Evolutionary conservation across 2,888 invertebrate genomes (phyloP), one percentile per base, ranked within the genome.

Genomic region (Melanotus villosus): DNA sequence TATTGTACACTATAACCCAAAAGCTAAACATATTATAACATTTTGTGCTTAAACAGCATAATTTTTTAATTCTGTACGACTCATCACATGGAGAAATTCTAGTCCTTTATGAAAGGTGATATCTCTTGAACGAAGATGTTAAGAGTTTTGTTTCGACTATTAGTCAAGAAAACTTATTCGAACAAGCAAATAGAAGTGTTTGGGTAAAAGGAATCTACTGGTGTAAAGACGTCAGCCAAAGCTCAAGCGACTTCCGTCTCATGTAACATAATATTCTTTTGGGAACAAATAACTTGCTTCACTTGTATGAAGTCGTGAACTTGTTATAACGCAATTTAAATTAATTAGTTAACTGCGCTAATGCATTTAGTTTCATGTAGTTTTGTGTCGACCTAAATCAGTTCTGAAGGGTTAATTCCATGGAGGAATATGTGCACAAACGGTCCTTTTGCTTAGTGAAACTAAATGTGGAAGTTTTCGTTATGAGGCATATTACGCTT

Each of bases 331-430:
- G 18, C 45, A 60, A 60, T 60, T 60, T 45, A 60, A 60, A 60
- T 60, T 60, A 43, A 60, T 60, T 60, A 60, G 59, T 30, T 45
- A 60, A 45, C 45, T 60, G 34, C 16, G 59, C 19, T 47, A 60
- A 60, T 60, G 59, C 59, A 47, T 26, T 60, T 47, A 60, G 59
- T 60, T 60, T 43, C 32, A 47, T 60, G 45, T 43, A 47, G 59
- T 45, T 60, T 32, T 32, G 1, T 38, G 56, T 56, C 36, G 19
- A 38, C 36, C 38, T 23, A 38, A 56, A 56, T 19, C 52, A 52
- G 52, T 52, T 52, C 30, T 52, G 52, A 52, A 52, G 14, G 52
- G 14, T 30, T 52, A 52, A 52, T 30, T 52, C 36, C 56, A 10
- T 21, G 10, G 56, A 56, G 56, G 16, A 23, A 56, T 36, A n/a